Base-by-base conservation (phyloP, 2,888 invertebrate genomes). In the Portevinia maculata region DNA sequence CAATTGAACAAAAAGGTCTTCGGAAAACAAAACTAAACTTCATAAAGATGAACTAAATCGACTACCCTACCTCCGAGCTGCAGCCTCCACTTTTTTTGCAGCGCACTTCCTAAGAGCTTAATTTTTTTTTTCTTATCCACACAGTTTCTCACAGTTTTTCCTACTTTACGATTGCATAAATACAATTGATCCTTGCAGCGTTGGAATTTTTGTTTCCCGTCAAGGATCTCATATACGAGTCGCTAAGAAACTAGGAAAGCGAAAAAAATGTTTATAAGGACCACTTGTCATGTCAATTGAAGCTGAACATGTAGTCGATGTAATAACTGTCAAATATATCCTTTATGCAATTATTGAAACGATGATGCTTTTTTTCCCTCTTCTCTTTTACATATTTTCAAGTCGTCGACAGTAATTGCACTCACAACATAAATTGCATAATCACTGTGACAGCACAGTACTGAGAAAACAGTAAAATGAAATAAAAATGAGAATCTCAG, bases 361-460 rank as follows among this genome's bases (percentile, higher is more conserved):
- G 46, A 55, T 9, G n/a, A n/a, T n/a, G n/a, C 21, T 57, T 30
- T 30, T 57, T 44, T 34, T 13, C 15, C 5, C 44, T 15, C 28
- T 34, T 34, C 8, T n/a, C 19, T 37, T 17, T 41, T 55, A 30
- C 46, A 52, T 50, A 19, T 13, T 39, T 55, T 37, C 44, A 65
- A 70, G 52, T 65, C 60, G 78, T 65, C 70, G 78, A 84, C 83
- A 78, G 83, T 78, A 84, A 83, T 79, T 84, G 74, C 74, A 57
- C 57, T 73, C 62, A 34, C 21, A 65, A 65, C 41, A 48, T 28
- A 65, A 59, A 65, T 46, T 65, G 59, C 59, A 65, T 48, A 60
- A 32, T 50, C 57, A 50, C 39, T 24, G 8, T 39, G 65, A 30
- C 21, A 50, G 34, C 9, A 9, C 9, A 15, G 3, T 34, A 62